These are phyloP conservation scores for Euleptes europaea DNA, from an alignment of 2,113 vertebrate species.

Conservation along the genomic window DNA sequence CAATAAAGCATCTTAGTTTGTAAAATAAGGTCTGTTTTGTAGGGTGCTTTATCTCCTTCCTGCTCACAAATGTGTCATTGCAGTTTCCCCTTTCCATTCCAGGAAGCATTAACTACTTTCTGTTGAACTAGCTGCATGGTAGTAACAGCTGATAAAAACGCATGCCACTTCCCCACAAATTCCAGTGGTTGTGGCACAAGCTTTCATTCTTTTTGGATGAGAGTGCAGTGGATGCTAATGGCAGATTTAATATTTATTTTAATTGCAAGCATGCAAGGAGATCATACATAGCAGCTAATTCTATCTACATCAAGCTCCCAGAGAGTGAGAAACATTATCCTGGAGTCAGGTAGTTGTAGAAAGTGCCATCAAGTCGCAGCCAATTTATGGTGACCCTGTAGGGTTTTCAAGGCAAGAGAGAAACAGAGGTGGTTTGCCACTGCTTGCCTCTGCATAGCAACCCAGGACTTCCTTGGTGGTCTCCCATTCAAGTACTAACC, in stretches of 20 bases:
- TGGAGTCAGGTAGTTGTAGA: background rate
- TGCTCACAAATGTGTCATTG: background rate
- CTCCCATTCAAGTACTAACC: too few relatives aligned
- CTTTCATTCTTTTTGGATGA: background rate
- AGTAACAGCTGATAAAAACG: background rate
- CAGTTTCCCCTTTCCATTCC: background rate
- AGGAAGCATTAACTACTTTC: background rate
- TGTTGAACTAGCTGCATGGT: background rate
- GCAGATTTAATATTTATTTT: background rate
- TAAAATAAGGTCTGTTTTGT: background rate
- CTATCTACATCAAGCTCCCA: background rate
- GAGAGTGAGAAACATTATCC: background rate
- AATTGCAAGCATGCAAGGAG: background rate
- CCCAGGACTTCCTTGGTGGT: too few relatives aligned
- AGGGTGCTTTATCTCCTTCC: background rate
- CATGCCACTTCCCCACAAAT: background rate
- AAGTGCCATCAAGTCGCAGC: too few relatives aligned
- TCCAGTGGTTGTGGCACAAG: background rate
- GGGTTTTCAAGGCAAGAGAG: too few relatives aligned
- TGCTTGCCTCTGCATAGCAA: too few relatives aligned
- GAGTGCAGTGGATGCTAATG: background rate
- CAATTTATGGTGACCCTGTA: too few relatives aligned
- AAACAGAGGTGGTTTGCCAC: too few relatives aligned
- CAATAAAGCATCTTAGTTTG: conserved; percentile 5
- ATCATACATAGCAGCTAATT: background rate